Conservation (phyloP, 2,797 vertebrate species). For the Setipinna tenuifilis region DNA sequence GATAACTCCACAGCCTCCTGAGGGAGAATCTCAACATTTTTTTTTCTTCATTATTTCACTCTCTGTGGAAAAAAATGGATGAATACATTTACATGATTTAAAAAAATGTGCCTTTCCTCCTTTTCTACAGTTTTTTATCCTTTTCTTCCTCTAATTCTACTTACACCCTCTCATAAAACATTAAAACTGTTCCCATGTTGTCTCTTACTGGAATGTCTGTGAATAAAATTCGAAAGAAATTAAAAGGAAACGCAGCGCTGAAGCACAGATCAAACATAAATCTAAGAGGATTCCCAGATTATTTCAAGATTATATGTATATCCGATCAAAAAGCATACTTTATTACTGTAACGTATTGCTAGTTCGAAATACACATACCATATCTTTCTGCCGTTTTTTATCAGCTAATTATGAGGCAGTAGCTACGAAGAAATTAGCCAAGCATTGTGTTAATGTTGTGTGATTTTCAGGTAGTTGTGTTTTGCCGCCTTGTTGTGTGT, state of each 20-base stretch:
- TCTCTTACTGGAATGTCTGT: slow-evolving; percentile 58
- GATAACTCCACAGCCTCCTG: slow-evolving; percentile 53
- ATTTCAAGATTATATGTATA: not conserved
- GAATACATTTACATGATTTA: slow-evolving; percentile 68
- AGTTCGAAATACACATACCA: not conserved
- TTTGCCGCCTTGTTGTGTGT: not conserved
- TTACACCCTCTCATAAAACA: slow-evolving; percentile 71
- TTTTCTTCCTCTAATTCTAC: slow-evolving; percentile 62
- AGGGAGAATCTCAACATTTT: slow-evolving; percentile 54
- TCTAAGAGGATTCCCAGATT: not conserved
- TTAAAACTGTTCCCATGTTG: slow-evolving; percentile 60
- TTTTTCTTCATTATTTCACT: slow-evolving; percentile 24
- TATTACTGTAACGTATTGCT: not conserved
- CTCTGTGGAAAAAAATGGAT: slow-evolving; percentile 46
- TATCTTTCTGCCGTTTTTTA: not conserved
- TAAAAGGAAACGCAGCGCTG: slow-evolving; percentile 45
- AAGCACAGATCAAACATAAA: not conserved
- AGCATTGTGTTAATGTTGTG: not conserved
- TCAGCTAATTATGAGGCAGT: not conserved
- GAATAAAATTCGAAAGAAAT: slow-evolving; percentile 43
- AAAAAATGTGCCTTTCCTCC: slow-evolving; percentile 61
- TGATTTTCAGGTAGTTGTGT: not conserved
- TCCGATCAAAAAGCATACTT: not conserved
- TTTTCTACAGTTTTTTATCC: slow-evolving; percentile 54
- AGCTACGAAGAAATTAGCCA: not conserved